Percentiles rank a stretch among this genome's conserved stretches.
These are phyloP conservation scores for Pachycephala philippinensis DNA, from an alignment of 2,113 vertebrate genomes.

Conservation along the genomic window DNA sequence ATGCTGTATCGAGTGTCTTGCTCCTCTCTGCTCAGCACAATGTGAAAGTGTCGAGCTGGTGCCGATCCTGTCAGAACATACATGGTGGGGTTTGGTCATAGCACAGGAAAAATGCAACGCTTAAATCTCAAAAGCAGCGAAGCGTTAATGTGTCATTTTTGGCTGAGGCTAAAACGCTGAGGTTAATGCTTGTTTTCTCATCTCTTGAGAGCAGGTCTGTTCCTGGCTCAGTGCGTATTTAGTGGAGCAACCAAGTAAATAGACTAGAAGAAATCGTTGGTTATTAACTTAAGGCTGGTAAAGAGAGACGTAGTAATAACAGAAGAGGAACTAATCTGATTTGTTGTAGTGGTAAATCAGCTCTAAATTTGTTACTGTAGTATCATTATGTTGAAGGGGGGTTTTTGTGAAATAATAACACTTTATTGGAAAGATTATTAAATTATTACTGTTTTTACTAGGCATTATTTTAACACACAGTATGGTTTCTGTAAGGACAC, in stretches of 20 bases:
- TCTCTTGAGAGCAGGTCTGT: background rate
- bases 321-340: background rate
- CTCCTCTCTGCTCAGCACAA: background rate
- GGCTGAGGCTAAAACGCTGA: background rate
- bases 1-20: background rate
- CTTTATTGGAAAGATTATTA: background rate
- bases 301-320: background rate
- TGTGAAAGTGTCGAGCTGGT: background rate
- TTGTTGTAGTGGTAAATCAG: background rate
- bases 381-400: background rate
- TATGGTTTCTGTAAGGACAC: background rate
- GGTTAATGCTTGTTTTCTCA: background rate
- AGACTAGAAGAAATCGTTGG: background rate
- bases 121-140: background rate
- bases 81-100: fast-evolving
- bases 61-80: fast-evolving
- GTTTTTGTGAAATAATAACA: background rate
- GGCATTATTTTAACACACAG: background rate
- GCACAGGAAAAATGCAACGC: background rate
- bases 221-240: background rate
- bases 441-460: background rate
- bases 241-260: background rate
- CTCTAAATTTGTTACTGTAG: background rate
- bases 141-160: background rate
- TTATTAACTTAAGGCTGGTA: slow-evolving; percentile 2